Conservation (phyloP, 1,140 invertebrate genomes). For the Heterodera carotae region DNA sequence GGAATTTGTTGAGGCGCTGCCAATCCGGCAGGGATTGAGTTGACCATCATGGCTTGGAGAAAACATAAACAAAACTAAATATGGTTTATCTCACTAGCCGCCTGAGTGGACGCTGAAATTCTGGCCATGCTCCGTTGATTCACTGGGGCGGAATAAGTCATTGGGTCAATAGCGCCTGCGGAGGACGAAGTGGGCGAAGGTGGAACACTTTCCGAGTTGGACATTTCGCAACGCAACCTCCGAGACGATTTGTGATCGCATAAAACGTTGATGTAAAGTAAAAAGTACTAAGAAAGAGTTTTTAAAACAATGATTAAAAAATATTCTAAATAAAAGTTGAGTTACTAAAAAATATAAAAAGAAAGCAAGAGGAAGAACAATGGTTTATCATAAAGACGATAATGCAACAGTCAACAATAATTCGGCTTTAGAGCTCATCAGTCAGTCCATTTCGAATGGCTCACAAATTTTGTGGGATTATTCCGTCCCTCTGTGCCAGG, state of each 20-base stretch:
- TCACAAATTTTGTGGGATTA: conserved; percentile 72
- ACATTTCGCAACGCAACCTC: neutral
- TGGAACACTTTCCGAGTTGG: neutral
- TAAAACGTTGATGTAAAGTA: no score
- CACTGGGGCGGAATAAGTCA: conserved; percentile 21
- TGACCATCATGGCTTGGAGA: conserved; percentile 45
- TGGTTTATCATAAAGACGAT: no score
- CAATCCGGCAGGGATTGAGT: conserved; percentile 31
- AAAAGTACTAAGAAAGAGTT: no score
- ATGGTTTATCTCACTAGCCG: conserved; percentile 16
- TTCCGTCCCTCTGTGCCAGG: conserved; percentile 87
- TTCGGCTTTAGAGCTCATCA: no score
- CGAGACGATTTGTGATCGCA: no score
- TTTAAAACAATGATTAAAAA: no score
- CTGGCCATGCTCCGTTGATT: conserved; percentile 24
- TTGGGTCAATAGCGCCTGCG: neutral
- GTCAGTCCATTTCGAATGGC: no score
- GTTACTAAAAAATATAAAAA: no score
- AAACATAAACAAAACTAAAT: neutral
- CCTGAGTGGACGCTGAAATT: conserved; percentile 24
- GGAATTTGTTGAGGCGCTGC: conserved; percentile 34
- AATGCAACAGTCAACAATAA: neutral
- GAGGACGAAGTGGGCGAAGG: conserved; percentile 12
- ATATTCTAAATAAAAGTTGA: no score
- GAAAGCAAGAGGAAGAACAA: neutral